Conservation (phyloP, 37 sponge, comb jelly and placozoan species). For the Crambe crambe region DNA sequence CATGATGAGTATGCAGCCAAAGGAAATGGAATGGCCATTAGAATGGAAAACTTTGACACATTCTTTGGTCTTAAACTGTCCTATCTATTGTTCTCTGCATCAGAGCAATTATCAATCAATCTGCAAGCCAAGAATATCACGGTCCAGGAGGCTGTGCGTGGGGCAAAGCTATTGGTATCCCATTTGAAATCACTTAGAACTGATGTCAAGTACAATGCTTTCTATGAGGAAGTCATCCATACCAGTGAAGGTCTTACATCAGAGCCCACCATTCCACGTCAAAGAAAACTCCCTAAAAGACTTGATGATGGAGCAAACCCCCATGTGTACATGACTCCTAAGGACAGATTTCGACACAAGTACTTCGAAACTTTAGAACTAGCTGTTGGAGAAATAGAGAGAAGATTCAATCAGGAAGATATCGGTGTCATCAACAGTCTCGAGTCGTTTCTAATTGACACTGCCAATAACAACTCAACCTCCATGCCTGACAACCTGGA, state of each 20-base stretch:
- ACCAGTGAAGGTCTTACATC: conserved; percentile 49
- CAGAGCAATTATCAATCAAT: conserved; percentile 66
- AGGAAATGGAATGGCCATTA: conserved; percentile 29
- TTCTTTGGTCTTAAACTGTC: conserved; percentile 60
- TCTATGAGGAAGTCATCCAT: conserved; percentile 37
- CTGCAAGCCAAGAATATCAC: conserved; percentile 65
- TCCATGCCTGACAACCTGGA: conserved; percentile 31
- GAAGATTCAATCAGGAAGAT: conserved; percentile 16
- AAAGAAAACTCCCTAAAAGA: conserved; percentile 50
- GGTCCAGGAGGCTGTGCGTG: conserved; percentile 54
- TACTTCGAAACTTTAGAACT: too few species aligned
- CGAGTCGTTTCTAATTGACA: conserved; percentile 3
- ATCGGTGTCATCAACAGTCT: conserved; percentile 5
- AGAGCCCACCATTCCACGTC: conserved; percentile 54
- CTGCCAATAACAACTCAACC: conserved; percentile 26
- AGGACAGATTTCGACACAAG: conserved; percentile 30
- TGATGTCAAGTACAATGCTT: conserved; percentile 33
- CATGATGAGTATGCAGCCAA: conserved; percentile 77
- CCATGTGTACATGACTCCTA: conserved; percentile 21
- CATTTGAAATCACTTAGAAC: conserved; percentile 43
- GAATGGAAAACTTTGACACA: conserved; percentile 63
- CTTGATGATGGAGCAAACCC: conserved; percentile 46
- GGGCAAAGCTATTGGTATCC: conserved; percentile 32
- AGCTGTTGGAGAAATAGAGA: conserved; percentile 23
- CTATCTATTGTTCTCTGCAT: conserved; percentile 39